Percentiles rank a stretch among this genome's conserved stretches.
Evolutionary conservation across 2,797 vertebrate genomes (phyloP).

Genomic region (Hippoglossus hippoglossus): DNA sequence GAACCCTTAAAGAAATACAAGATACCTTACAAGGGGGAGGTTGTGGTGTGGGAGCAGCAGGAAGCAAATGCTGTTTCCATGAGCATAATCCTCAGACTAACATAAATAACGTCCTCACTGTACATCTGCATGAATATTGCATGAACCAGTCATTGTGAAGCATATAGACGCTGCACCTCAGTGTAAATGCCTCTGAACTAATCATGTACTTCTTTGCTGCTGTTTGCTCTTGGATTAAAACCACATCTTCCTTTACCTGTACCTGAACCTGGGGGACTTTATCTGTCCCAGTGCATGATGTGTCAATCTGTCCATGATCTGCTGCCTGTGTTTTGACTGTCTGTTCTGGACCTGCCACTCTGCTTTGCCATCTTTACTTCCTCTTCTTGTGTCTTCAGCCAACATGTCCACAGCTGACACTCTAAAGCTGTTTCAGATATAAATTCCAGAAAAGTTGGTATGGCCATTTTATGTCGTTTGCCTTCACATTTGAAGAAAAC

Average conservation of each 20-base stretch:
- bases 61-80: background rate
- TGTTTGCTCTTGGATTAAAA: background rate
- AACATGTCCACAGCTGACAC: no score
- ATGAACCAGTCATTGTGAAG: background rate
- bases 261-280: background rate
- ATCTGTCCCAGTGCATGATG: background rate
- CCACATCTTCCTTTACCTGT: background rate
- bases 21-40: no score
- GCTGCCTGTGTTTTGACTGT: background rate
- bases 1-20: no score
- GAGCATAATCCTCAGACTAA: background rate
- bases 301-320: slow-evolving; percentile 6
- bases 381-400: background rate
- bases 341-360: background rate
- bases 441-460: no score
- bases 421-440: no score
- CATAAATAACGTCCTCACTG: background rate
- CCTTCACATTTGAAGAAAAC: no score
- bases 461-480: no score
- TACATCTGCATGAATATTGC: background rate
- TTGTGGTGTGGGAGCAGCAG: background rate
- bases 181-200: background rate
- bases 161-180: background rate
- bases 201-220: background rate
- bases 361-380: background rate